Percentiles rank a stretch among this genome's conserved stretches.
Evolutionary conservation across 2,797 vertebrate genomes (phyloP).

Genomic region (Danio tinwini): DNA sequence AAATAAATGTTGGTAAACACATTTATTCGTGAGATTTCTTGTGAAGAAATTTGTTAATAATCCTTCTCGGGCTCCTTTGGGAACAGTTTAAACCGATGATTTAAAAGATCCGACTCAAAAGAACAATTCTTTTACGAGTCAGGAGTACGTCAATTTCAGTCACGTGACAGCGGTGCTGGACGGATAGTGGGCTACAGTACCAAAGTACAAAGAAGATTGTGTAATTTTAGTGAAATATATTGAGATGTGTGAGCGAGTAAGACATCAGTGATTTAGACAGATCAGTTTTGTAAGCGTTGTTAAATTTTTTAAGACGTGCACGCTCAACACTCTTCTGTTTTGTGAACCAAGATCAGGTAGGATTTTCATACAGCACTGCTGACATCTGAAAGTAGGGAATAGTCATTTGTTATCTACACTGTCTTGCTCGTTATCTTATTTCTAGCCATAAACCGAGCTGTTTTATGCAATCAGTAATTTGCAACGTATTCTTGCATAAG

Average conservation of each 20-base stretch:
- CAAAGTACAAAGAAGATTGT: conserved; percentile 13
- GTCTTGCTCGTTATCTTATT: not conserved
- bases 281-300: not conserved
- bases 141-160: not conserved
- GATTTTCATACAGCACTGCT: not conserved
- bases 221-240: not conserved
- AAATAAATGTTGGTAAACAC: not conserved
- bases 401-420: not conserved
- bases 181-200: not conserved
- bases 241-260: not conserved
- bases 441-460: not conserved
- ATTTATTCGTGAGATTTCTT: too few relatives aligned
- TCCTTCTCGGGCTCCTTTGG: not conserved
- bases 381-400: not conserved
- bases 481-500: not conserved
- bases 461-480: not conserved
- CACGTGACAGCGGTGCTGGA: not conserved
- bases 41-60: too few relatives aligned
- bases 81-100: not conserved
- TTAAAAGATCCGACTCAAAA: conserved; percentile 2
- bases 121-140: not conserved
- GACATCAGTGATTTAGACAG: not conserved
- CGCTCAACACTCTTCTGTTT: not conserved
- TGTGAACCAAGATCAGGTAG: conserved; percentile 10
- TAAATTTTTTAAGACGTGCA: not conserved